Conservation (phyloP, 2,888 invertebrate genomes). For the Leptopilina myrica region DNA sequence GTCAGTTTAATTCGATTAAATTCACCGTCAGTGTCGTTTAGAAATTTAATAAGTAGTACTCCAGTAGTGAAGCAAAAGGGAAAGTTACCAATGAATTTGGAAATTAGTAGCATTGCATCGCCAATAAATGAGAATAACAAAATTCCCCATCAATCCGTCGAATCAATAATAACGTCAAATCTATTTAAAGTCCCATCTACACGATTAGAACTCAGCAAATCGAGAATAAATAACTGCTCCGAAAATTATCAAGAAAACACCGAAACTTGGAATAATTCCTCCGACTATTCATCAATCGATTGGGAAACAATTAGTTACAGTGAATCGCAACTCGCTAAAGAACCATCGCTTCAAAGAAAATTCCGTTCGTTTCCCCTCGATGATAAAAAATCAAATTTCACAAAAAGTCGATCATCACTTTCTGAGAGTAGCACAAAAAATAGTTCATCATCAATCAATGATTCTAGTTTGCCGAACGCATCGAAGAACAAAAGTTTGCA, state of each 20-base stretch:
- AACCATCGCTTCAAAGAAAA: neutral
- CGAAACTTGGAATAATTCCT: slow-evolving; percentile 1
- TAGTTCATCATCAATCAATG: neutral
- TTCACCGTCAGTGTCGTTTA: neutral
- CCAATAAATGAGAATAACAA: neutral
- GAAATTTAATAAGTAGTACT: slow-evolving; percentile 17
- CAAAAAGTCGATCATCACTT: neutral
- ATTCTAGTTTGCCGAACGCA: neutral
- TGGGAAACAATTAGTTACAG: slow-evolving; percentile 9
- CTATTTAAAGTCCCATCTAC: neutral
- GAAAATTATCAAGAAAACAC: neutral
- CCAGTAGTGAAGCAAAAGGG: neutral
- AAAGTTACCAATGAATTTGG: neutral
- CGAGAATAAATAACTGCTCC: neutral
- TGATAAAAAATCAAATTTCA: neutral
- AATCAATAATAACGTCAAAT: neutral
- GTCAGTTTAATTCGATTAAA: slow-evolving; percentile 6
- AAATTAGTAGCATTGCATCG: neutral
- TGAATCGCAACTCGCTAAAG: neutral
- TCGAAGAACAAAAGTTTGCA: neutral
- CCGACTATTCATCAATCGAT: slow-evolving; percentile 26
- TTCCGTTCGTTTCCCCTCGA: neutral
- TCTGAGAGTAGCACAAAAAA: neutral
- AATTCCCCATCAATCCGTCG: neutral
- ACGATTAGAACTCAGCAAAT: neutral